Evolutionary conservation across 2,888 invertebrate species (phyloP), one percentile per base, ranked within the genome.

Genomic region (Alviniconcha strummeri): DNA sequence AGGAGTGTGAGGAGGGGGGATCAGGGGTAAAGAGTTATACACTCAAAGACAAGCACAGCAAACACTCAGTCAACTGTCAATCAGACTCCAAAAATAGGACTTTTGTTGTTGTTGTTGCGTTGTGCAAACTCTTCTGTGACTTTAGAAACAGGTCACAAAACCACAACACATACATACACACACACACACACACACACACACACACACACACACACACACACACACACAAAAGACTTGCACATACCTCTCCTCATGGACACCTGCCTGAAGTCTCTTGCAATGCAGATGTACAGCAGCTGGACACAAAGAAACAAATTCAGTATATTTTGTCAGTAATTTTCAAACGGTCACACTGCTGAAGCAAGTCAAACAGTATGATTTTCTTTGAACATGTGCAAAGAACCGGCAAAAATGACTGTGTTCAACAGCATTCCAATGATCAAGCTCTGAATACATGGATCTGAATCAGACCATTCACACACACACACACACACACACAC

Each of bases 231-330:
- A 15, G 60, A 11, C 11, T 60, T 60, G 2, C 5, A 83, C 84
- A 82, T 64, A 88, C 88, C 88, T 87, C 88, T 84, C 74, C 85
- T 83, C 83, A 85, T 86, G 36, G 82, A 81, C 52, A 87, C 85
- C n/a, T 86, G 86, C 54, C 82, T 84, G 84, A 85, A 87, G 54
- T 81, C 83, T 84, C 82, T 83, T 11, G 76, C 76, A 36, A 86
- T 87, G 36, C 83, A 79, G 7, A 87, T 56, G 82, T 88, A 88
- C 52, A 88, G 75, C 17, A 80, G 81, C 88, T 88, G 85, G n/a
- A 17, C 55, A 9, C 55, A 19, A 77, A 77, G 11, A 52, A 8
- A 9, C 9, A 17, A 71, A n/a, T 19, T 5, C 19, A 36, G 3
- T 36, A 36, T 36, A 36, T 36, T 36, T 36, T 1, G 3, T 36